Base-by-base conservation (phyloP, 2,888 invertebrate species). In the Argyresthia albistria region DNA sequence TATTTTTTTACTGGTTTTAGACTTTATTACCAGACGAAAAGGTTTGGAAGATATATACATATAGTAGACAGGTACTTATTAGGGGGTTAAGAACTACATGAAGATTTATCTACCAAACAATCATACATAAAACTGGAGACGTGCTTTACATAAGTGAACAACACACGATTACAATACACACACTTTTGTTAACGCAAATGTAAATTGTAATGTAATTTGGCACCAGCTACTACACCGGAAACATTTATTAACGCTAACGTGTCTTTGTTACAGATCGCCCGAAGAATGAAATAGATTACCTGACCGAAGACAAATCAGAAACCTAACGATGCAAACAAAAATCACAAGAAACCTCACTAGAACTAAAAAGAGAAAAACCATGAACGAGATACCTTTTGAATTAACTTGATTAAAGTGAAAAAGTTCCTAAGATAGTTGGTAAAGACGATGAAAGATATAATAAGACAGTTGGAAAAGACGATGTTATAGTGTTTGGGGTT, bases 221-320 rank as follows among this genome's bases (percentile, higher is more conserved):
- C 25, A 25, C 25, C 25, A 25, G 25, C n/a, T n/a, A 25, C 65
- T 37, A 37, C 56, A 53, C 53, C 58, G 56, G 59, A 61, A 64
- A 59, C 55, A 55, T 64, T 65, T 69, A 65, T 70, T 66, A 71
- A 56, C 54, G 52, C 60, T 61, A 67, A 62, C 58, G 63, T 68
- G 48, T 70, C 65, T 72, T 80, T 82, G 78, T 84, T 86, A 56
- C 82, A 84, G 84, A 51, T 25, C n/a, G 65, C 68, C 57, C 59
- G 56, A 60, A 70, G 58, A 64, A 70, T 70, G 69, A 63, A 53
- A 63, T 61, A 57, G 56, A 54, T 53, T 25, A 51, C 55, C 57
- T 54, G 56, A 62, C 52, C 58, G 51, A 60, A 43, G 14, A 59
- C 55, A 57, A 50, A 58, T 54, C 55, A 36, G 58, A 43, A 57